Evolutionary conservation across 2,113 vertebrate genomes (phyloP).

Genomic region (Malurus cyaneus): DNA sequence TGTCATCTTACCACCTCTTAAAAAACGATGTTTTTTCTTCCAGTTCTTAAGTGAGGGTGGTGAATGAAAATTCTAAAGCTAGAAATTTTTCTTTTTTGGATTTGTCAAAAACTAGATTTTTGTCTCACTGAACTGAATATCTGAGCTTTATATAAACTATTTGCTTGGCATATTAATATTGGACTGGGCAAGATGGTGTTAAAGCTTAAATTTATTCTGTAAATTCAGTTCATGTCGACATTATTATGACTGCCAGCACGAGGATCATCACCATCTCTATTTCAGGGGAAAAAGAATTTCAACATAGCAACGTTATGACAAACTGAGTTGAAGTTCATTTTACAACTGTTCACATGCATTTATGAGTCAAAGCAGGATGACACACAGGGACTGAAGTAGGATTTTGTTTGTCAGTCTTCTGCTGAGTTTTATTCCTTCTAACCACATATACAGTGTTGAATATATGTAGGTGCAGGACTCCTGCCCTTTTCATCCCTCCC

Average conservation of each 20-base stretch:
- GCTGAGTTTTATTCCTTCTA: not conserved
- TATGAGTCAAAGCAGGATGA: not conserved
- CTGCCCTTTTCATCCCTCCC: not conserved
- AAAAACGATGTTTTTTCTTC: not conserved
- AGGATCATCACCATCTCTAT: not conserved
- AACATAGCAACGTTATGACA: not conserved
- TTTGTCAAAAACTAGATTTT: not conserved
- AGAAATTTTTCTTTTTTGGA: not conserved
- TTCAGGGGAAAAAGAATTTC: slow-evolving; percentile 7
- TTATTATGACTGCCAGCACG: not conserved
- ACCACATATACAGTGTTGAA: not conserved
- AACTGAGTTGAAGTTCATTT: not conserved
- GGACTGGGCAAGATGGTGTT: not conserved
- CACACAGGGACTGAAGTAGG: not conserved
- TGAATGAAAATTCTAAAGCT: not conserved
- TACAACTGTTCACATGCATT: not conserved
- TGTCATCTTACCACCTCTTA: not conserved
- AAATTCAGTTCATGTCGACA: not conserved
- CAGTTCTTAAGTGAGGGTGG: not conserved
- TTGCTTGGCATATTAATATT: not conserved
- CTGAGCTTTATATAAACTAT: not conserved
- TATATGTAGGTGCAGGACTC: not conserved
- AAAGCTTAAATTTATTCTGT: not conserved
- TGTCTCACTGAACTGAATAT: not conserved
- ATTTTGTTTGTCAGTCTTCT: not conserved